Percentiles rank a stretch among this genome's conserved stretches.
Conservation (phyloP, 2,797 vertebrate species). For the Decapterus maruadsi region DNA sequence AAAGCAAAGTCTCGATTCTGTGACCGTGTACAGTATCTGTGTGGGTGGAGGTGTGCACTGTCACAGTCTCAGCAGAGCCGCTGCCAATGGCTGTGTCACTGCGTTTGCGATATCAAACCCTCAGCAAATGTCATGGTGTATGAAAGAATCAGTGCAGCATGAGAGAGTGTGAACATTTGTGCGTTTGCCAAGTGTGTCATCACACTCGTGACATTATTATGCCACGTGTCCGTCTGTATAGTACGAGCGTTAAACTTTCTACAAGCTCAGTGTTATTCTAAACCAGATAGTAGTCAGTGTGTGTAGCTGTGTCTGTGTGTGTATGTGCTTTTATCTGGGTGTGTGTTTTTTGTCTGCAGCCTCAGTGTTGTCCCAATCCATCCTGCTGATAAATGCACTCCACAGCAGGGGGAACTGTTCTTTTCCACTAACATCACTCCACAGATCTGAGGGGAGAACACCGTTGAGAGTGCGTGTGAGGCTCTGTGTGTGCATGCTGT, state of each 20-base stretch:
- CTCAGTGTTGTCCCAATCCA: conserved; percentile 36
- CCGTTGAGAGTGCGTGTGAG: neutral
- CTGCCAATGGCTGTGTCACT: conserved; percentile 21
- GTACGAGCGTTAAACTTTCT: neutral
- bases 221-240: neutral
- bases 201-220: conserved; percentile 5
- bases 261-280: conserved; percentile 35
- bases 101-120: conserved; percentile 27
- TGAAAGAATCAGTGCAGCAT: conserved; percentile 12
- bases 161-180: neutral
- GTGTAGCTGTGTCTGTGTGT: neutral
- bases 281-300: conserved; percentile 14
- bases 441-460: conserved; percentile 35
- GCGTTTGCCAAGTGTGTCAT: neutral
- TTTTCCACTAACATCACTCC: conserved; percentile 49
- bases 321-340: conserved; percentile 5
- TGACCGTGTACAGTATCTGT: neutral
- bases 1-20: conserved; percentile 3
- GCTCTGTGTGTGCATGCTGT: neutral
- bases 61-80: conserved; percentile 11
- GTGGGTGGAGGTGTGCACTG: conserved; percentile 17
- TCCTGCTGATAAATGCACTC: conserved; percentile 55
- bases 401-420: conserved; percentile 30
- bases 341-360: conserved; percentile 36
- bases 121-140: conserved; percentile 13